Conservation (phyloP, 2,888 invertebrate genomes). For the Leptinotarsa tumamoca region DNA sequence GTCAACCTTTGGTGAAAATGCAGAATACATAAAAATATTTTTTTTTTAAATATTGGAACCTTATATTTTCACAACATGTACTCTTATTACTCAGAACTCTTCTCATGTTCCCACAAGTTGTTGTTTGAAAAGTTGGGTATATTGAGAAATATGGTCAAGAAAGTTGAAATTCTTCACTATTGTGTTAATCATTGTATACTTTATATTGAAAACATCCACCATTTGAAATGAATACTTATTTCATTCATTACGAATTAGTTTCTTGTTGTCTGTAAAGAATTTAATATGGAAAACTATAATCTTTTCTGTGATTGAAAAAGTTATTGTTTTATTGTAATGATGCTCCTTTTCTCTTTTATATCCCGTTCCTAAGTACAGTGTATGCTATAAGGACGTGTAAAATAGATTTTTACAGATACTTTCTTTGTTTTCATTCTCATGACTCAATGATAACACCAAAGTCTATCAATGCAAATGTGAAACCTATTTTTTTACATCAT, state of each 20-base stretch:
- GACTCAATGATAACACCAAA: too few species aligned
- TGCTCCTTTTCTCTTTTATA: neutral
- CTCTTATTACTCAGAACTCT: neutral
- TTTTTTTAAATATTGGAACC: neutral
- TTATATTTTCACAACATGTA: neutral
- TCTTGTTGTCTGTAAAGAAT: too few species aligned
- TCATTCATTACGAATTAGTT: too few species aligned
- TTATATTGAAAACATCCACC: too few species aligned
- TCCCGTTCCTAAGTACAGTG: neutral
- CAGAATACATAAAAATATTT: neutral
- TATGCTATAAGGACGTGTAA: neutral
- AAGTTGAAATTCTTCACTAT: neutral
- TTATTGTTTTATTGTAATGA: neutral
- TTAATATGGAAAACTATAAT: too few species aligned
- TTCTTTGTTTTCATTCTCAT: neutral
- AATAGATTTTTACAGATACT: neutral
- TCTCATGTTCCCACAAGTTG: neutral
- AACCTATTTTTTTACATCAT: too few species aligned
- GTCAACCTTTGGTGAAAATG: neutral
- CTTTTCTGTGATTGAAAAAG: too few species aligned
- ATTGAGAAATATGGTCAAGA: neutral
- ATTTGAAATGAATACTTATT: too few species aligned
- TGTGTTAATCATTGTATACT: neutral
- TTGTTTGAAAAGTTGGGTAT: neutral
- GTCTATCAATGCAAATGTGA: too few species aligned